Conservation (phyloP, 2,113 vertebrate genomes). For the Lucifuga dentata region DNA sequence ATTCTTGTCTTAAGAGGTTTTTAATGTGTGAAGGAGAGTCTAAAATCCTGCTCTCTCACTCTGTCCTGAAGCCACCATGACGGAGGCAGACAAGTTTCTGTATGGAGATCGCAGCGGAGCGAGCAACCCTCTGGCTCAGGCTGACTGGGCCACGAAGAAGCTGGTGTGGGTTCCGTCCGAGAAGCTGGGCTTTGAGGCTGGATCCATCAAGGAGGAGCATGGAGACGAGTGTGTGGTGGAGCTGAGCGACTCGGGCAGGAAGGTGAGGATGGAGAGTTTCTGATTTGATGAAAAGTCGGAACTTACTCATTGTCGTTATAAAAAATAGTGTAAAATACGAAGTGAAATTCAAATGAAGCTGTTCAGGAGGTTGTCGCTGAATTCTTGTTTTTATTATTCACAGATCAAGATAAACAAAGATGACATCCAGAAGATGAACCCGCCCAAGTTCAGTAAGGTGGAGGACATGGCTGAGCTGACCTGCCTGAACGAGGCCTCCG, state of each 20-base stretch:
- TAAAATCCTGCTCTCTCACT: neutral
- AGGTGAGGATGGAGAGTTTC: slow-evolving; percentile 49
- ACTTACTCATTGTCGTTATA: no score
- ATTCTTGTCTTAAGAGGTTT: no score
- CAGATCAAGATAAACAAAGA: slow-evolving; percentile 83
- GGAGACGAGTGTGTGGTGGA: slow-evolving; percentile 85
- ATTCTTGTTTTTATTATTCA: slow-evolving; percentile 7
- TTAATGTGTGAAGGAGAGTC: no score
- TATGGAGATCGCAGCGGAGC: slow-evolving; percentile 77
- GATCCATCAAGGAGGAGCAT: slow-evolving; percentile 82
- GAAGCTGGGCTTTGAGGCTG: slow-evolving; percentile 82
- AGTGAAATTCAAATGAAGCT: no score
- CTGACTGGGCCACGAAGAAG: slow-evolving; percentile 85
- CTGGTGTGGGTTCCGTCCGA: slow-evolving; percentile 86
- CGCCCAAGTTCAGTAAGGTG: slow-evolving; percentile 86
- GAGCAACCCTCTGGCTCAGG: slow-evolving; percentile 82
- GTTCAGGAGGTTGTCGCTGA: neutral
- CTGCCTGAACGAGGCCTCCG: slow-evolving; percentile 86
- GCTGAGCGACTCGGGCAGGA: slow-evolving; percentile 82
- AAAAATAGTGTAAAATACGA: no score
- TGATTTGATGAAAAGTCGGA: no score
- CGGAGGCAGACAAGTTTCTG: slow-evolving; percentile 83
- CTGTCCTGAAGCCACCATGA: slow-evolving; percentile 75
- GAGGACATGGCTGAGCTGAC: slow-evolving; percentile 89
- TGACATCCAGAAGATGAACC: slow-evolving; percentile 88